Evolutionary conservation across 30 jellyfish, hydroid and myxozoan genomes (phyloP), one percentile per base, ranked within the genome.

Genomic region (Phacellophora camtschatica): DNA sequence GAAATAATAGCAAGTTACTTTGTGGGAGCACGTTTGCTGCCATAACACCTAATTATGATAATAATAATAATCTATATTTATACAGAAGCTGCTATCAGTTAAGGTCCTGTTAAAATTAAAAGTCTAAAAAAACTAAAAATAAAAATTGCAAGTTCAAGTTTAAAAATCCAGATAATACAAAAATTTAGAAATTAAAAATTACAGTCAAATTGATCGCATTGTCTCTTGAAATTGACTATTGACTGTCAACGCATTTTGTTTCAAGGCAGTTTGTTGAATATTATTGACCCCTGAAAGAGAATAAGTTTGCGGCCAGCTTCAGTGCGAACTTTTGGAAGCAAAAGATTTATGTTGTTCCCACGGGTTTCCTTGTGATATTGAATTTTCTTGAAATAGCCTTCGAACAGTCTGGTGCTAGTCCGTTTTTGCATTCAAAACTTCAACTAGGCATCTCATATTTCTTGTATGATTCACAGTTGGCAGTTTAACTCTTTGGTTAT

Each of bases 81-180:
- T 55, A 55, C 69, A 55, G 69, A 19, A 55, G 24, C 69, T 55
- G 69, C 32, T 8, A 55, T 55, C 32, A 55, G 10, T 11, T 23
- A 55, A 55, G 32, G 24, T 55, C 69, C 69, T 55, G 69, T 55
- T 55, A 55, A 55, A 55, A 55, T 55, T 24, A 55, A 11, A 55
- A 55, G 69, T 24, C 69, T 55, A 55, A 55, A 55, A 11, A 23
- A 55, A 55, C 24, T 55, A 55, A 55, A 55, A 55, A 23, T n/a
- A n/a, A n/a, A n/a, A n/a, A n/a, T n/a, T n/a, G n/a, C n/a, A 55
- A 8, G 19, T 55, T 19, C 8, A 11, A 55, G 11, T 15, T 8
- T 11, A 24, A 55, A 23, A 55, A 8, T 11, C 8, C 24, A 19
- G 69, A 55, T 19, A 8, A 19, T 11, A 55, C 69, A 11, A 15